Percentiles rank a stretch among this genome's conserved stretches.
These are phyloP conservation scores for Artibeus jamaicensis DNA, from an alignment of 2,797 vertebrate species.

Conservation along the genomic window DNA sequence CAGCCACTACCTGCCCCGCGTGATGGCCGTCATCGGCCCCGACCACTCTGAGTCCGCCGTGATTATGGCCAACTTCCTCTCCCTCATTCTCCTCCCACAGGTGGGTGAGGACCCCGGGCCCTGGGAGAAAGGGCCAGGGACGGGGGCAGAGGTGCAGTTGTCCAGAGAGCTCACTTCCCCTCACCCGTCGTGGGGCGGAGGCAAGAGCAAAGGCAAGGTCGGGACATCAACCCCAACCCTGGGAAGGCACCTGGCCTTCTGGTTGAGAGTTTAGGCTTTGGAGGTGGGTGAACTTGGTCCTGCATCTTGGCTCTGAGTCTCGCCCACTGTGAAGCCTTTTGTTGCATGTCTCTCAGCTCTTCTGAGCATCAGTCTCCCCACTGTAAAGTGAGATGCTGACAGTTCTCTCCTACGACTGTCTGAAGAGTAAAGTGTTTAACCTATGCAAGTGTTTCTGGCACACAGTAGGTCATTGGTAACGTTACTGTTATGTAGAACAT, in stretches of 20 bases:
- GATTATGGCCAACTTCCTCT: conserved; percentile 83
- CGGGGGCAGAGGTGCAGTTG: background rate
- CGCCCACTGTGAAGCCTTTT: background rate
- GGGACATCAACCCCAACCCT: background rate
- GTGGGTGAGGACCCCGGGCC: conserved; percentile 81
- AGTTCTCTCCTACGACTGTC: background rate
- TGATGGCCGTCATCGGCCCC: conserved; percentile 88
- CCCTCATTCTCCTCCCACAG: conserved; percentile 87
- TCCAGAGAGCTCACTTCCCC: background rate
- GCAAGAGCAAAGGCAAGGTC: background rate
- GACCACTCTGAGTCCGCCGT: conserved; percentile 86
- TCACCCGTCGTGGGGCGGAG: fast-evolving
- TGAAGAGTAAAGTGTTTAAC: background rate
- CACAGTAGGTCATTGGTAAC: background rate
- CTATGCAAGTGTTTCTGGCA: background rate
- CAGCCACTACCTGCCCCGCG: background rate
- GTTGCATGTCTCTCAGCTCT: background rate
- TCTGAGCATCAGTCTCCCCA: background rate
- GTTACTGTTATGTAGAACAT: background rate
- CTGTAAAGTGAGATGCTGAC: background rate
- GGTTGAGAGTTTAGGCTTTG: background rate
- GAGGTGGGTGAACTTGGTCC: background rate
- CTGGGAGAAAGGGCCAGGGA: background rate
- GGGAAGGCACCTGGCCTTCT: background rate
- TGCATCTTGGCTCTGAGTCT: background rate